Conservation (phyloP, 2,113 vertebrate genomes). For the Nothoprocta pentlandii region DNA sequence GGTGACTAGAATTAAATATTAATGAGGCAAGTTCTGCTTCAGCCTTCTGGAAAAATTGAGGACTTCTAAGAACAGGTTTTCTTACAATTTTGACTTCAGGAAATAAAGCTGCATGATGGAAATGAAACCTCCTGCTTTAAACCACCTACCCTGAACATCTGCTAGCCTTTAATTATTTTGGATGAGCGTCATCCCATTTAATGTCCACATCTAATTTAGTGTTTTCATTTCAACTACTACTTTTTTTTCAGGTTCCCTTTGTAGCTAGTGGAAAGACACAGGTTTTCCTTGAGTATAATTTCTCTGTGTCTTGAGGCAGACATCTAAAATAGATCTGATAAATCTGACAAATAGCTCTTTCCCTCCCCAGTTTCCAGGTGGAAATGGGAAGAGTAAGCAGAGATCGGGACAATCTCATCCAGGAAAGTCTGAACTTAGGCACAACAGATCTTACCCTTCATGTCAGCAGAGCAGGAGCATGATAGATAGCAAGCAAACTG, state of each 20-base stretch:
- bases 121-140: background rate
- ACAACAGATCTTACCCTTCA: background rate
- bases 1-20: background rate
- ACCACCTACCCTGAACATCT: background rate
- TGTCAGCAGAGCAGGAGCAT: background rate
- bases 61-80: background rate
- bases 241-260: background rate
- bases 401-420: background rate
- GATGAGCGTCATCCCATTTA: background rate
- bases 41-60: background rate
- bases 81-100: background rate
- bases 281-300: background rate
- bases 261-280: background rate
- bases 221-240: background rate
- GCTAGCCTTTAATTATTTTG: background rate
- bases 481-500: background rate
- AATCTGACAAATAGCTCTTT: background rate
- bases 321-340: fast-evolving
- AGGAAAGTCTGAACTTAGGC: background rate
- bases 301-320: background rate
- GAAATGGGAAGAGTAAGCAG: background rate
- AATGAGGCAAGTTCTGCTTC: background rate
- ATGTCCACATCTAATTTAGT: background rate
- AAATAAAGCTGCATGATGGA: background rate
- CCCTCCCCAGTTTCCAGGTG: background rate